phyloP scores from a whole-genome alignment of 2,797 vertebrate species.

The Novumbra hubbsi region DNA sequence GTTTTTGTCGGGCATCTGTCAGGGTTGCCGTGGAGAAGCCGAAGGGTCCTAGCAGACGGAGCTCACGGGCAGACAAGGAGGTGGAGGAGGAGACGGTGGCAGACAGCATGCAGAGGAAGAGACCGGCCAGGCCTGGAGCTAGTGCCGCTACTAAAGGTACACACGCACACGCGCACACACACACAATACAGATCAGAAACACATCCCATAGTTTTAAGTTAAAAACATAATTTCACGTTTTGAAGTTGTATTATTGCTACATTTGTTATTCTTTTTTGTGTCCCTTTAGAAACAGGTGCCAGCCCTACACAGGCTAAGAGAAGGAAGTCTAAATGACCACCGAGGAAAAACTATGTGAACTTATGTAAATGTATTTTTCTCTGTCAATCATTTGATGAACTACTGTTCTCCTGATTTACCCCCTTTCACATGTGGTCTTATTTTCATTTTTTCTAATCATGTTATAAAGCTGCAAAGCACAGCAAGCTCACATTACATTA shows the following conservation, averaged over 20 bases:
- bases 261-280: conserved; percentile 37
- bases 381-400: conserved; percentile 84
- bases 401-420: conserved; percentile 69
- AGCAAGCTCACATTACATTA: too few relatives aligned
- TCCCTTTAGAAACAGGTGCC: conserved; percentile 81
- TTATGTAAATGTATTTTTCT: conserved; percentile 79
- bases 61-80: conserved; percentile 92
- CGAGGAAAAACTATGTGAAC: conserved; percentile 80
- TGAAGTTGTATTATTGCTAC: not conserved
- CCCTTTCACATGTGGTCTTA: too few relatives aligned
- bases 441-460: too few relatives aligned
- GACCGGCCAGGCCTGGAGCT: conserved; percentile 85
- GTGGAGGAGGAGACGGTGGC: conserved; percentile 81
- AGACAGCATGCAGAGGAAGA: conserved; percentile 91
- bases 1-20: conserved; percentile 71
- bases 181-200: not conserved
- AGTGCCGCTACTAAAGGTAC: conserved; percentile 69
- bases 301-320: conserved; percentile 95
- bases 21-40: conserved; percentile 89
- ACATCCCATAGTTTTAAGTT: not conserved
- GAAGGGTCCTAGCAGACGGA: conserved; percentile 91
- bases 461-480: too few relatives aligned
- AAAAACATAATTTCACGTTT: not conserved
- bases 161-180: not conserved
- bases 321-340: conserved; percentile 96